phyloP scores from a whole-genome alignment of 2,888 invertebrate species.

The Cantharis rufa region DNA sequence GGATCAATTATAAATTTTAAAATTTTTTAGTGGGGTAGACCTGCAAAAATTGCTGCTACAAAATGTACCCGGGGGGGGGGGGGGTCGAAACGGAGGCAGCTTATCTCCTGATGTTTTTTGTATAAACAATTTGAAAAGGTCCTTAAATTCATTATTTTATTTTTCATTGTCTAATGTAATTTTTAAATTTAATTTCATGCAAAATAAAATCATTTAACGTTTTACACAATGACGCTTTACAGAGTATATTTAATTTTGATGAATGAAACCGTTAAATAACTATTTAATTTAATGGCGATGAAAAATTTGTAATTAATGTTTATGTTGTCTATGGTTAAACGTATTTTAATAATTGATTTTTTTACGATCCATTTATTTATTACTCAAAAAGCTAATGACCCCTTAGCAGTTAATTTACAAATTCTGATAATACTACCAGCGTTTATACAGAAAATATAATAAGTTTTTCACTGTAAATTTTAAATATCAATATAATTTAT shows the following conservation, averaged over 20 bases:
- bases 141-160: too few species aligned
- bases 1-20: too few species aligned
- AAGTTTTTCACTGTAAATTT: conserved; percentile 32
- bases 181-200: not conserved
- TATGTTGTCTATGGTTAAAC: not conserved
- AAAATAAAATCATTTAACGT: not conserved
- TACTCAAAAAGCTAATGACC: conserved; percentile 25
- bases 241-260: not conserved
- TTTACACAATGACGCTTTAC: not conserved
- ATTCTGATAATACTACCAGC: conserved; percentile 19
- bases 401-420: conserved; percentile 26
- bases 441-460: conserved; percentile 26
- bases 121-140: not conserved
- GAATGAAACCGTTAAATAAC: conserved; percentile 4
- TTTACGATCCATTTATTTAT: conserved; percentile 29
- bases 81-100: too few species aligned
- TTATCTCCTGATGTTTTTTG: too few species aligned
- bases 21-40: too few species aligned
- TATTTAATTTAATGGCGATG: not conserved
- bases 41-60: too few species aligned
- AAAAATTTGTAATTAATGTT: conserved; percentile 4
- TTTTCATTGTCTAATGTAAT: not conserved
- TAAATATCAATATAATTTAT: conserved; percentile 32
- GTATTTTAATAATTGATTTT: conserved; percentile 19
- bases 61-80: too few species aligned